These are phyloP conservation scores for Oppia nitens DNA, from an alignment of 1,140 invertebrate genomes.

Conservation along the genomic window DNA sequence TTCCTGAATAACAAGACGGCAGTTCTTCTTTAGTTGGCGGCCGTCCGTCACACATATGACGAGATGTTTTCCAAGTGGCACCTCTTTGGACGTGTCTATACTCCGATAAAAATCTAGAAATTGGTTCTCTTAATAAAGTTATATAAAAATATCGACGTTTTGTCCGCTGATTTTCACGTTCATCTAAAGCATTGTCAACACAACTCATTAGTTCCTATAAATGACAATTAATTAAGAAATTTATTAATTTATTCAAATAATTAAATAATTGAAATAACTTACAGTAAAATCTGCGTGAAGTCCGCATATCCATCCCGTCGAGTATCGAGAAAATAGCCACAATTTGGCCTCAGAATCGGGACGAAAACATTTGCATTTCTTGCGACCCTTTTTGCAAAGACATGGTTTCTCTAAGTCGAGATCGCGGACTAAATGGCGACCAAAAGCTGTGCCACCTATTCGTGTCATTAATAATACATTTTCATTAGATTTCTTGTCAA, in stretches of 20 bases:
- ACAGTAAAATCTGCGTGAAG: constrained; percentile 91
- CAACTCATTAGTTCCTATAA: constrained; percentile 59
- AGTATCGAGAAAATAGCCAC: constrained; percentile 96
- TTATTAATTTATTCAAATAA: background rate
- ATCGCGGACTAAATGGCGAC: constrained; percentile 80
- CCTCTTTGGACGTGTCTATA: constrained; percentile 88
- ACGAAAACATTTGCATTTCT: constrained; percentile 37
- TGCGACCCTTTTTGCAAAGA: constrained; percentile 57
- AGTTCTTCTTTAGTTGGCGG: constrained; percentile 47
- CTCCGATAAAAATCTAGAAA: constrained; percentile 74
- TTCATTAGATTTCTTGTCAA: background rate
- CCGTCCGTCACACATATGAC: constrained; percentile 70
- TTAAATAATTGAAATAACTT: background rate
- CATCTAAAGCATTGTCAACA: constrained; percentile 67
- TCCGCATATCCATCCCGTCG: constrained; percentile 96
- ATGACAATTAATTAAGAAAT: background rate
- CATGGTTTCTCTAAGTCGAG: constrained; percentile 72
- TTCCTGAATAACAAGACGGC: constrained; percentile 37
- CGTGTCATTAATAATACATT: background rate
- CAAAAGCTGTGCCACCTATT: constrained; percentile 64
- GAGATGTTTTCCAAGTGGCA: constrained; percentile 76
- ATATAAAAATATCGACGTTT: constrained; percentile 74
- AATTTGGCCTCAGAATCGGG: constrained; percentile 56
- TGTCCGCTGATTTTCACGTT: constrained; percentile 44
- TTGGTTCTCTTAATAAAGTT: constrained; percentile 78